Evolutionary conservation across 2,113 vertebrate species (phyloP).

Genomic region (Nycticryphes semicollaris): DNA sequence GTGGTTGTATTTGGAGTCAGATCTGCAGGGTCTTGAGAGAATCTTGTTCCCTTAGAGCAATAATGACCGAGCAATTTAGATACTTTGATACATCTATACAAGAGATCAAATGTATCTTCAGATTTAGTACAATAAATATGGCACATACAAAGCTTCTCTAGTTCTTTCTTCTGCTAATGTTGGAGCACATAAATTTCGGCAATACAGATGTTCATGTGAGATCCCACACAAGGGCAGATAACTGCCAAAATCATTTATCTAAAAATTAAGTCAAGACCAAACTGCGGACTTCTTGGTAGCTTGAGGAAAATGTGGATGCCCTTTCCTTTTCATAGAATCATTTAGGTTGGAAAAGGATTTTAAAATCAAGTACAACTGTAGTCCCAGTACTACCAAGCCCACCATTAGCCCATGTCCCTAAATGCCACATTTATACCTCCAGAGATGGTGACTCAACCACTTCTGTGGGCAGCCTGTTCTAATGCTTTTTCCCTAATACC

Average conservation of each 20-base stretch:
- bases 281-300: not conserved
- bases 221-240: not conserved
- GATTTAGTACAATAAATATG: not conserved
- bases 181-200: not conserved
- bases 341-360: not conserved
- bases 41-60: not conserved
- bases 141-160: not conserved
- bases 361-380: not conserved
- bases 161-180: not conserved
- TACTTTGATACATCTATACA: not conserved
- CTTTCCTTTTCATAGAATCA: not conserved
- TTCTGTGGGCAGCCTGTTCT: not conserved
- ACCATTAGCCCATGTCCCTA: not conserved
- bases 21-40: not conserved
- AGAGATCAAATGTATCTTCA: not conserved
- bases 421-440: not conserved
- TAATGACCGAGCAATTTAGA: not conserved
- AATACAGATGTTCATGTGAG: not conserved
- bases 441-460: not conserved
- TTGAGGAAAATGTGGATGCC: not conserved
- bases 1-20: not conserved
- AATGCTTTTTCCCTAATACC: not conserved
- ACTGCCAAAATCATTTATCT: not conserved
- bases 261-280: not conserved
- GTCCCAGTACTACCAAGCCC: not conserved